Evolutionary conservation across 2,113 vertebrate genomes (phyloP).

Genomic region (Sylvietta virens): DNA sequence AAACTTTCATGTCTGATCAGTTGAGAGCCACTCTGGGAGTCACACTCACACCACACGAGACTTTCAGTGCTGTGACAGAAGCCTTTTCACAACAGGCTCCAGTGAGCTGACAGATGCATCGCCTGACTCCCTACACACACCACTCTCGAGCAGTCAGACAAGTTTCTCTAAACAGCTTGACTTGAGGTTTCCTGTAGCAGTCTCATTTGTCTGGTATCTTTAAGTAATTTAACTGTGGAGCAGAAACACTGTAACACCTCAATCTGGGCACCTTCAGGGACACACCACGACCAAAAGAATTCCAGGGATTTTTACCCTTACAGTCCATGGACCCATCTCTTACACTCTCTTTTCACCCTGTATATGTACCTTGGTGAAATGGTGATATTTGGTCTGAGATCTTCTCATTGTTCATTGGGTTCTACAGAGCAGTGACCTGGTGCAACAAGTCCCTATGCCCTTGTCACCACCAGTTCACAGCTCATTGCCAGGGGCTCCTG

Average conservation of each 20-base stretch:
- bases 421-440: neutral
- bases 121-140: neutral
- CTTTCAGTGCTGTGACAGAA: neutral
- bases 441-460: neutral
- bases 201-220: neutral
- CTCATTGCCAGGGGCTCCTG: neutral
- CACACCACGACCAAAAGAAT: neutral
- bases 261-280: neutral
- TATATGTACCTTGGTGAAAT: neutral
- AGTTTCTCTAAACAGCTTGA: neutral
- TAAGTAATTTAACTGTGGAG: neutral
- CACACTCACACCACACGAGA: neutral
- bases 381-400: neutral
- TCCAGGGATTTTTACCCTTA: neutral
- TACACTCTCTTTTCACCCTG: neutral
- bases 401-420: neutral
- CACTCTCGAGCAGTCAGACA: neutral
- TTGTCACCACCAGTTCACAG: neutral
- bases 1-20: neutral
- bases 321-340: neutral
- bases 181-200: neutral
- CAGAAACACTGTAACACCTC: neutral
- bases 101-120: neutral
- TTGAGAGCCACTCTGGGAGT: neutral
- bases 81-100: neutral